A percentile compares a stretch with the other conserved stretches of the same genome.
phyloP scores from a whole-genome alignment of 2,888 invertebrate species.

The Harmothoe impar region DNA sequence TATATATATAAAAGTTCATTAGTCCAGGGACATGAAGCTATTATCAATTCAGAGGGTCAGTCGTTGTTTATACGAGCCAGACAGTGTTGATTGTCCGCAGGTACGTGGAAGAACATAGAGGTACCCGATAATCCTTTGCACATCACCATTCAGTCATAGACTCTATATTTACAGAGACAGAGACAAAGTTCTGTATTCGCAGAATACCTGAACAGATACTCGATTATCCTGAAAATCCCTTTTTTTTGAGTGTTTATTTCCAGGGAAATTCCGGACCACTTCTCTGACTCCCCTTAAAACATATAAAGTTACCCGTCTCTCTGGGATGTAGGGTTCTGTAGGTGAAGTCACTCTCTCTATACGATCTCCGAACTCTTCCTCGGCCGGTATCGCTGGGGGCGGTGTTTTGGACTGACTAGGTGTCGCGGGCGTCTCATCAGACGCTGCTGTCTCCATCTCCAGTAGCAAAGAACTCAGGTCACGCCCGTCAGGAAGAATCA shows the following conservation, averaged over 20 bases:
- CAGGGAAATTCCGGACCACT: no score
- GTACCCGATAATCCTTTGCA: not conserved
- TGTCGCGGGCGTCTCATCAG: not conserved
- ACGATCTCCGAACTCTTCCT: not conserved
- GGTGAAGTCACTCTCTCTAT: not conserved
- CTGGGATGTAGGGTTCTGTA: not conserved
- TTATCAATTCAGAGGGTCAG: not conserved
- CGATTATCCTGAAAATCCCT: no score
- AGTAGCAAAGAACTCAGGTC: not conserved
- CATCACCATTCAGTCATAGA: not conserved
- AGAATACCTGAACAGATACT: no score
- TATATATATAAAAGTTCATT: not conserved
- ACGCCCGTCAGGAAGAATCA: not conserved
- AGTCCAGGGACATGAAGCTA: not conserved
- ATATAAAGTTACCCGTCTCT: not conserved
- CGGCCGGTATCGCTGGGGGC: not conserved
- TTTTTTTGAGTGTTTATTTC: no score
- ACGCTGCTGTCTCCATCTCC: not conserved
- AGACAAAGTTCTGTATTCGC: no score
- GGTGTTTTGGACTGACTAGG: not conserved
- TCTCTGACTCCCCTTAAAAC: no score
- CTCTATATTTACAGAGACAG: not conserved
- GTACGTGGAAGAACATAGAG: not conserved
- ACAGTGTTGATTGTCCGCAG: not conserved
- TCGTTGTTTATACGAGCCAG: not conserved